Evolutionary conservation across 2,888 invertebrate genomes (phyloP).

Genomic region (Mesorhabditis sp.): DNA sequence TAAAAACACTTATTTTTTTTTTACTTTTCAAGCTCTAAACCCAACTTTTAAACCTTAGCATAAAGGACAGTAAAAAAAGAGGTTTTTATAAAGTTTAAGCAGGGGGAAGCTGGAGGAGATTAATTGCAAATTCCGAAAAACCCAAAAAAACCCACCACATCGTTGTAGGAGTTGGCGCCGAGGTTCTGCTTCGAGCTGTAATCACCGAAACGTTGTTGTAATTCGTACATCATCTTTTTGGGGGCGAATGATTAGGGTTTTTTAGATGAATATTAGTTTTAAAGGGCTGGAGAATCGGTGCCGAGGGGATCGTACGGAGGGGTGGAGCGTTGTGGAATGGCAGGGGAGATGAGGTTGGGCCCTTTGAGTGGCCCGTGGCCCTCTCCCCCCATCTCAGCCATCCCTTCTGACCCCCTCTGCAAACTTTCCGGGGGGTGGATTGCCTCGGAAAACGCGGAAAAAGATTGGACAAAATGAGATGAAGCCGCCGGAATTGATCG

Average conservation of each 20-base stretch:
- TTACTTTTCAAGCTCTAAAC: too few relatives aligned
- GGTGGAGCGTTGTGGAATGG: neutral
- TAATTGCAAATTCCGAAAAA: too few relatives aligned
- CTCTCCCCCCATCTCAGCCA: neutral
- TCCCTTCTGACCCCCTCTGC: neutral
- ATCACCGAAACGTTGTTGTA: slow-evolving; percentile 35
- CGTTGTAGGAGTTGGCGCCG: slow-evolving; percentile 36
- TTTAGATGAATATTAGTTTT: neutral
- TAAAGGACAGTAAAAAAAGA: neutral
- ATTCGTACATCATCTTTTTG: slow-evolving; percentile 35
- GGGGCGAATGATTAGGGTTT: neutral
- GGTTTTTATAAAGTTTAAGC: neutral
- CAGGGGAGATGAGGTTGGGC: neutral
- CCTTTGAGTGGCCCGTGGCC: neutral
- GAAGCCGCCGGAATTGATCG: too few relatives aligned
- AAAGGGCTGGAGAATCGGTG: neutral
- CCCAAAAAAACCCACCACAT: slow-evolving; percentile 30
- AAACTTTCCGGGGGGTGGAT: neutral
- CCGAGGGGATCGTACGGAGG: neutral
- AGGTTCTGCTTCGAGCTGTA: slow-evolving; percentile 34
- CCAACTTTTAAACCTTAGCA: too few relatives aligned
- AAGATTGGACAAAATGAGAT: too few relatives aligned
- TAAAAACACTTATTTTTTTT: too few relatives aligned
- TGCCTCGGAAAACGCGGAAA: too few relatives aligned
- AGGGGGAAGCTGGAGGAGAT: too few relatives aligned